Evolutionary conservation across 2,888 invertebrate genomes (phyloP).

Genomic region (Molorchus minor): DNA sequence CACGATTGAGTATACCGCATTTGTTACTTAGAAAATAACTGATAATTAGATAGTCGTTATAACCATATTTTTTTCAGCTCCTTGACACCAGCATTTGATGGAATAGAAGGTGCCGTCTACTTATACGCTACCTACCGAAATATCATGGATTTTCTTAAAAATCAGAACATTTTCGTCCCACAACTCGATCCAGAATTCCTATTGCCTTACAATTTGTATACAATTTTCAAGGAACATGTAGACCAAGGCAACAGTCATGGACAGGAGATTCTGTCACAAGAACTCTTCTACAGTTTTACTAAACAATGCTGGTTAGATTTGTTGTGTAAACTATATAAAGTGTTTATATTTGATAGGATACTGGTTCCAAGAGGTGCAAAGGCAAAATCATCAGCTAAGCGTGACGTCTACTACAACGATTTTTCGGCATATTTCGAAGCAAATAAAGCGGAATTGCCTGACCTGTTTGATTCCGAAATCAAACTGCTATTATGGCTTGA

Average conservation of each 20-base stretch:
- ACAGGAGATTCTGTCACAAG: constrained; percentile 26
- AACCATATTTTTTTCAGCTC: constrained; percentile 21
- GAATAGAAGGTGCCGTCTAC: constrained; percentile 39
- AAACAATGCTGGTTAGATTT: constrained; percentile 70
- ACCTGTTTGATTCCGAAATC: constrained; percentile 46
- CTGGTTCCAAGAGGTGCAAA: neutral
- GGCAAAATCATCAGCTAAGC: neutral
- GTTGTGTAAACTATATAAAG: constrained; percentile 70
- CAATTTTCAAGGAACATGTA: constrained; percentile 41
- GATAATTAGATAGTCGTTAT: too few relatives aligned
- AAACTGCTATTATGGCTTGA: constrained; percentile 62
- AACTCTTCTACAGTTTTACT: constrained; percentile 50
- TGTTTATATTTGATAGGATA: constrained; percentile 64
- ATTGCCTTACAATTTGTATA: constrained; percentile 60
- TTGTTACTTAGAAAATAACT: too few relatives aligned
- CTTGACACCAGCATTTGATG: constrained; percentile 25
- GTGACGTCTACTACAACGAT: constrained; percentile 45
- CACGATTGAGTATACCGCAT: too few relatives aligned
- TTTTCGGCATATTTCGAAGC: constrained; percentile 31
- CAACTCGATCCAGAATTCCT: constrained; percentile 61
- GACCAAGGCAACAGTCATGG: neutral
- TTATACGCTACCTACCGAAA: constrained; percentile 55
- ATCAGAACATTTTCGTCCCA: constrained; percentile 57
- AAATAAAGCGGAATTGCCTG: constrained; percentile 21
- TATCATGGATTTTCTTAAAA: constrained; percentile 55